Base-by-base conservation (phyloP, 2,797 vertebrate species). In the Carapus acus region DNA sequence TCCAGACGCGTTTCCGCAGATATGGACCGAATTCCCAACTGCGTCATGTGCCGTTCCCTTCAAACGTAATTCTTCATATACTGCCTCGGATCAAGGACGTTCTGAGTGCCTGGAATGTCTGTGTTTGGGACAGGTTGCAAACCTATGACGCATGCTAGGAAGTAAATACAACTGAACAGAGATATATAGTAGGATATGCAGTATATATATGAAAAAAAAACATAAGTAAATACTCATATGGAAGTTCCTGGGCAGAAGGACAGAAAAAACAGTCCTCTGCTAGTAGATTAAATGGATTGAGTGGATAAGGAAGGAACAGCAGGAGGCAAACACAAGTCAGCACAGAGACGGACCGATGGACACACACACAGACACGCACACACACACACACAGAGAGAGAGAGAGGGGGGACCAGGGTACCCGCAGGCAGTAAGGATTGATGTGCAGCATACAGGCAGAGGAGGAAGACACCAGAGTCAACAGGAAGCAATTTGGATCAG, bases 401-500 rank as follows among this genome's bases (percentile, higher is more conserved):
- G 8, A 21, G 31, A 69, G 21, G 43, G 27, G 12, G 43, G 39
- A 56, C 24, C 5, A 18, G n/a, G 19, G 36, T 52, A 52, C 55
- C 60, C 40, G 14, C 19, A 63, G 65, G 71, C 56, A 56, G 42
- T 55, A n/a, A 49, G 33, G 31, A 23, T 33, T 5, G 22, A 58
- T 42, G 46, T 46, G 38, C 24, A 64, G 42, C 55, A 53, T 40
- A 17, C 37, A 67, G 31, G 31, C 38, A 64, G 49, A 72, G 49
- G 57, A 67, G 56, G 49, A 77, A 65, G 49, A 72, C 49, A 63
- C 63, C 39, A 57, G 60, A 73, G 62, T 78, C 73, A 82, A 82
- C 82, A 81, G 83, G 80, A 83, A 82, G 54, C 65, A 74, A 79
- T 83, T 83, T 80, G 62, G 52, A 71, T 76, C 81, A 81, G 78